These are phyloP conservation scores for Tipula vernalis DNA, from an alignment of 2,888 invertebrate genomes.

Conservation along the genomic window DNA sequence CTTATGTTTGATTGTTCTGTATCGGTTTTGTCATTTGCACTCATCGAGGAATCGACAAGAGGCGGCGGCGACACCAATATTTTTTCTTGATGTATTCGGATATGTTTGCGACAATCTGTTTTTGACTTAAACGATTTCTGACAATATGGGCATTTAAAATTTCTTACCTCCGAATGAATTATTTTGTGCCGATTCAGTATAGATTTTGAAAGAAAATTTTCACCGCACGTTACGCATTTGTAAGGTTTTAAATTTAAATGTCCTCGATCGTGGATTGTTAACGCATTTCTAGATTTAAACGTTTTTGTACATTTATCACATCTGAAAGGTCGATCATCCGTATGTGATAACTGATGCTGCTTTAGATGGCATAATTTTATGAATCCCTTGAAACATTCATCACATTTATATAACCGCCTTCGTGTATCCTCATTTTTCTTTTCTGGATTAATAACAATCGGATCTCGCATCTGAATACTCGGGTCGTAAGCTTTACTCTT, in stretches of 20 bases:
- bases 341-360: slow-evolving; percentile 19
- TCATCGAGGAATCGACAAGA: neutral
- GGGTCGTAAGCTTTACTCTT: neutral
- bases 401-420: slow-evolving; percentile 18
- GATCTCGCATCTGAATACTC: neutral
- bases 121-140: slow-evolving; percentile 17
- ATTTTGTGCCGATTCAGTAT: slow-evolving; percentile 19
- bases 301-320: slow-evolving; percentile 22
- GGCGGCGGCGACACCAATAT: no score
- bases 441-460: neutral
- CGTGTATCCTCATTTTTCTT: slow-evolving; percentile 18
- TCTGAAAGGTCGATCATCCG: slow-evolving; percentile 18
- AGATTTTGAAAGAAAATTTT: slow-evolving; percentile 17
- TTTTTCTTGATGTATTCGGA: slow-evolving; percentile 17
- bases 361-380: slow-evolving; percentile 15
- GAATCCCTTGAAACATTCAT: slow-evolving; percentile 19
- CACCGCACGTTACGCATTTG: slow-evolving; percentile 17
- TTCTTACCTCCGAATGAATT: slow-evolving; percentile 17
- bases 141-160: slow-evolving; percentile 19
- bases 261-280: slow-evolving; percentile 19
- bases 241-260: slow-evolving; percentile 17
- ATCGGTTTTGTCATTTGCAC: neutral
- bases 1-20: neutral
- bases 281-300: slow-evolving; percentile 16
- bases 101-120: slow-evolving; percentile 17